These are phyloP conservation scores for Crotalus viridis DNA, from an alignment of 2,113 vertebrate genomes.

Conservation along the genomic window DNA sequence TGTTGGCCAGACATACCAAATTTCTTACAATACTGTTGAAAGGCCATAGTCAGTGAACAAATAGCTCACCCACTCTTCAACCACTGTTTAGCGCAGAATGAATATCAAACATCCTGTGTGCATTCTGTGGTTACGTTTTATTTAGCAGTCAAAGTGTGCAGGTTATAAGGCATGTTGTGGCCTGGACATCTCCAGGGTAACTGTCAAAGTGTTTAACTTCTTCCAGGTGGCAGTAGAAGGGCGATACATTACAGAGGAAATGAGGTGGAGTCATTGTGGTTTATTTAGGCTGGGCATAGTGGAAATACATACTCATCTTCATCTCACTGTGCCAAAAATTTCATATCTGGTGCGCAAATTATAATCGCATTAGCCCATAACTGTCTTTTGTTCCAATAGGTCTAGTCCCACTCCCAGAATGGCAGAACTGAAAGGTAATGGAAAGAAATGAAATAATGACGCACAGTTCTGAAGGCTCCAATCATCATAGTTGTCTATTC, in stretches of 20 bases:
- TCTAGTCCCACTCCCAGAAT: constrained; percentile 4
- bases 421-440: constrained; percentile 15
- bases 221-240: constrained; percentile 61
- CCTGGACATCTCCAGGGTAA: constrained; percentile 70
- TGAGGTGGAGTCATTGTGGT: constrained; percentile 36
- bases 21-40: background rate
- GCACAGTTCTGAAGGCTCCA: background rate
- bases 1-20: background rate
- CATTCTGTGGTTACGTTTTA: constrained; percentile 67
- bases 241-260: background rate
- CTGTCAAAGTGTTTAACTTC: constrained; percentile 57
- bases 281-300: constrained; percentile 36
- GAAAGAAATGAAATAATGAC: background rate
- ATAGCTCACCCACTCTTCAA: constrained; percentile 71
- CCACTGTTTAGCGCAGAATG: constrained; percentile 60
- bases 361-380: constrained; percentile 27
- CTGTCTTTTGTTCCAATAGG: constrained; percentile 37
- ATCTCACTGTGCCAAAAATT: constrained; percentile 35
- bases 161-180: constrained; percentile 63
- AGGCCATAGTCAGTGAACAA: constrained; percentile 27
- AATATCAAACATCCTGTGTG: constrained; percentile 59
- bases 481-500: background rate
- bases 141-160: constrained; percentile 70
- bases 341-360: constrained; percentile 44
- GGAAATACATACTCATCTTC: constrained; percentile 45